A percentile compares a stretch with the other conserved stretches of the same genome.
Conservation (phyloP, 1,140 invertebrate genomes). For the Meloidogyne exigua region DNA sequence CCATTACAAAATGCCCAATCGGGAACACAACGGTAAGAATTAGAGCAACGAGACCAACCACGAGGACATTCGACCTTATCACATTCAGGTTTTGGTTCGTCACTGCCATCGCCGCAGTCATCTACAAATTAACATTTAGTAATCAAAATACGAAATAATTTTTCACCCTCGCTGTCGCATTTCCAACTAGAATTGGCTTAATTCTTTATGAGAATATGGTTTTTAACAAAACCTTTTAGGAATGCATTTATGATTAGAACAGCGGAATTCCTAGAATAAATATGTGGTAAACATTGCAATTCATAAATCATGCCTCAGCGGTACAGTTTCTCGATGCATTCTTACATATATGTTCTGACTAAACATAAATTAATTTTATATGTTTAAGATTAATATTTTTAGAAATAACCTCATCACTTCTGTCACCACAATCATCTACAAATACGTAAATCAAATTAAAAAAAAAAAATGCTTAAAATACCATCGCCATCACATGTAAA, state of each 20-base stretch:
- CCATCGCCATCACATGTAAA: slow-evolving; percentile 82
- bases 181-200: slow-evolving; percentile 69
- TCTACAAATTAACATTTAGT: slow-evolving; percentile 39
- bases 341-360: slow-evolving; percentile 52
- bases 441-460: not conserved
- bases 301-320: slow-evolving; percentile 40
- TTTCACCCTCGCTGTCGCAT: slow-evolving; percentile 74
- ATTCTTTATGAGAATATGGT: not conserved
- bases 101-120: slow-evolving; percentile 78
- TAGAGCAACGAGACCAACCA: slow-evolving; percentile 57
- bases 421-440: slow-evolving; percentile 61
- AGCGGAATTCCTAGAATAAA: slow-evolving; percentile 74
- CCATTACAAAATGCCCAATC: slow-evolving; percentile 64
- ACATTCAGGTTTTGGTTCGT: slow-evolving; percentile 67
- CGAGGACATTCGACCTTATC: slow-evolving; percentile 27
- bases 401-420: slow-evolving; percentile 47
- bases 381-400: too few relatives aligned
- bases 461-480: not conserved
- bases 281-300: not conserved
- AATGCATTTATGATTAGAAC: slow-evolving; percentile 79
- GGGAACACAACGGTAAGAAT: slow-evolving; percentile 59
- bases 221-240: slow-evolving; percentile 61
- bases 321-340: slow-evolving; percentile 58
- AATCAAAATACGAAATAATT: not conserved
- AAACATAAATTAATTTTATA: too few relatives aligned